Evolutionary conservation across 2,113 vertebrate species (phyloP).

Genomic region (Dromaius novaehollandiae): DNA sequence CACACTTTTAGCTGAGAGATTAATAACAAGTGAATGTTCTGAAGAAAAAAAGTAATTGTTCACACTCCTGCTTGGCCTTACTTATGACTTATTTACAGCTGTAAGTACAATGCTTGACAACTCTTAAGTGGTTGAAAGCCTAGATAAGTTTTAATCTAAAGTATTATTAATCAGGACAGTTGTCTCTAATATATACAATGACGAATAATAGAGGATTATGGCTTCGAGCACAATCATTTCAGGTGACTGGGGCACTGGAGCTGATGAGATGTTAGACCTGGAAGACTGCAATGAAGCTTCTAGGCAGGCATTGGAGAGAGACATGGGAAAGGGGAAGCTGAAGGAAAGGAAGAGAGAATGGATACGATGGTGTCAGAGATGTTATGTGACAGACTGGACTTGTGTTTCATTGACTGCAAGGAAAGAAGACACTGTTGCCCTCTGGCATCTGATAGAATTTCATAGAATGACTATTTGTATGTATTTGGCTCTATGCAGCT

Average conservation of each 20-base stretch:
- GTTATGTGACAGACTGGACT: neutral
- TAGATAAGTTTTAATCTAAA: slow-evolving; percentile 24
- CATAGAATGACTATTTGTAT: neutral
- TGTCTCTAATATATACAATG: neutral
- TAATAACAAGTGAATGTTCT: neutral
- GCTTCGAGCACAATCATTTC: neutral
- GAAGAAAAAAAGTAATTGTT: neutral
- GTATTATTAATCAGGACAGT: neutral
- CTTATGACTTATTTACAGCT: neutral
- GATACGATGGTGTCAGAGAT: neutral
- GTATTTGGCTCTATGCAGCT: neutral
- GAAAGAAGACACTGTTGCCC: neutral
- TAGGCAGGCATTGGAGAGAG: neutral
- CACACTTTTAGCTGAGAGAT: slow-evolving; percentile 21
- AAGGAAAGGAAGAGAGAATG: neutral
- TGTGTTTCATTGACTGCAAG: neutral
- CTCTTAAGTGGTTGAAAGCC: neutral
- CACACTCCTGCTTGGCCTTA: neutral
- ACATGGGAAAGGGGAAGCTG: neutral
- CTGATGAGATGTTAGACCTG: neutral
- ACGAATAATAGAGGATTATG: neutral
- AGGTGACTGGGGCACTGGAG: neutral
- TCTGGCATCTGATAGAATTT: neutral
- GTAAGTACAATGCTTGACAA: neutral
- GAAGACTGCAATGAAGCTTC: neutral